phyloP scores from a whole-genome alignment of 2,888 invertebrate genomes.

The Steromphala cineraria region DNA sequence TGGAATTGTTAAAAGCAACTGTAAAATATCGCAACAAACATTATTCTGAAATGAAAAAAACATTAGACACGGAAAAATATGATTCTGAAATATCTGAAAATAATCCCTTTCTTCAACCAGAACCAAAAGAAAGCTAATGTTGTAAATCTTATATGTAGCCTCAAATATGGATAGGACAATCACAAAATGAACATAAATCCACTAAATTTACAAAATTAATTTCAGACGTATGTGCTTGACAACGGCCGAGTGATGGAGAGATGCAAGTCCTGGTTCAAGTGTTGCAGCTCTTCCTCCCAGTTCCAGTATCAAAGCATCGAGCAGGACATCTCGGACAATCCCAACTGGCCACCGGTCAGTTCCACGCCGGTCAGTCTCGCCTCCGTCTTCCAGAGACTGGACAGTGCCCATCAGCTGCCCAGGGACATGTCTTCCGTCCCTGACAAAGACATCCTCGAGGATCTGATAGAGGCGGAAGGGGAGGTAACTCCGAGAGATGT shows the following conservation, averaged over 20 bases:
- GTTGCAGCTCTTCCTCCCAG: constrained; percentile 41
- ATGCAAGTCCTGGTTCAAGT: constrained; percentile 33
- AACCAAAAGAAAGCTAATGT: too few species aligned
- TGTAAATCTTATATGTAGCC: too few species aligned
- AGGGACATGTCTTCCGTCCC: not conserved
- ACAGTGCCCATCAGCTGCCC: constrained; percentile 25
- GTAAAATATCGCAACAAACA: too few species aligned
- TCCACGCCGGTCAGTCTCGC: constrained; percentile 33
- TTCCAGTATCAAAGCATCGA: constrained; percentile 62
- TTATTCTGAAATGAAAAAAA: too few species aligned
- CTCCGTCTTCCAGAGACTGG: constrained; percentile 36
- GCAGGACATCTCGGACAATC: constrained; percentile 60
- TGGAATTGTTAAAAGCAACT: too few species aligned
- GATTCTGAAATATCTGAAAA: too few species aligned
- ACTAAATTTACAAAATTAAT: too few species aligned
- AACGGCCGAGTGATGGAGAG: constrained; percentile 48
- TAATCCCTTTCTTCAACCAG: too few species aligned
- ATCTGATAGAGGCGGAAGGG: not conserved
- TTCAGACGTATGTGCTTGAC: constrained; percentile 63
- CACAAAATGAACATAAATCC: too few species aligned
- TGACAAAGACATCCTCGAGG: not conserved
- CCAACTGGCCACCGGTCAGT: constrained; percentile 65
- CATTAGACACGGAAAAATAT: too few species aligned
- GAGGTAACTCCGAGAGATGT: not conserved
- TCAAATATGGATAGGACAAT: too few species aligned